phyloP scores from a whole-genome alignment of 2,113 vertebrate genomes.

The Myrmecobius fasciatus region DNA sequence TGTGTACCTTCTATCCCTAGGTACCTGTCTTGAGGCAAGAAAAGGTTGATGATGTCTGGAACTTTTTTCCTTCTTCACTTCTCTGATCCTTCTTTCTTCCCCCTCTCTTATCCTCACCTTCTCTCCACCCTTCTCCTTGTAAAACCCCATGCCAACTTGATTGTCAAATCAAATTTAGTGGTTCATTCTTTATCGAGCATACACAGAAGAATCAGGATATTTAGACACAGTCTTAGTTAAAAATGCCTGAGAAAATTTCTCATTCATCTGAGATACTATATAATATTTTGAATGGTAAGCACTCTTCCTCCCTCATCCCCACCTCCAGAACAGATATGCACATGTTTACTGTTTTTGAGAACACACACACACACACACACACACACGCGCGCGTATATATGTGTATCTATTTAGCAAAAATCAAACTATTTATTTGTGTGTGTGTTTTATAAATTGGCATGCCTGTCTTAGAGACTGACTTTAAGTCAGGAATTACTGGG shows the following conservation, averaged over 20 bases:
- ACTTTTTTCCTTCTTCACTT: background rate
- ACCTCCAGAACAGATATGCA: background rate
- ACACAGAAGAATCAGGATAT: background rate
- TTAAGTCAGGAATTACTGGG: background rate
- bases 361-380: background rate
- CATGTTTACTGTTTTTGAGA: background rate
- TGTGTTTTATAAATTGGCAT: background rate
- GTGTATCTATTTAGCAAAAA: background rate
- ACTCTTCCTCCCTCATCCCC: background rate
- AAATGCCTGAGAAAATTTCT: background rate
- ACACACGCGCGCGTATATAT: background rate
- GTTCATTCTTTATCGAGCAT: background rate
- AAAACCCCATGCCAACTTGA: background rate
- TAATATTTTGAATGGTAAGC: background rate
- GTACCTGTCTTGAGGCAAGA: background rate
- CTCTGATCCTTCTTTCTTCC: too few relatives aligned
- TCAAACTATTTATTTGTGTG: background rate
- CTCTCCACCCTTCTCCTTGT: background rate
- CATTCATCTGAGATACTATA: background rate
- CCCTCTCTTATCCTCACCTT: background rate
- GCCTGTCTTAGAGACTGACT: background rate
- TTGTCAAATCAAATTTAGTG: background rate
- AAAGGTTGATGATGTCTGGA: background rate
- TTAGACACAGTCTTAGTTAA: background rate
- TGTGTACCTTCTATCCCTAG: background rate